Conservation (phyloP, 2,113 vertebrate species). For the Macquaria australasica region DNA sequence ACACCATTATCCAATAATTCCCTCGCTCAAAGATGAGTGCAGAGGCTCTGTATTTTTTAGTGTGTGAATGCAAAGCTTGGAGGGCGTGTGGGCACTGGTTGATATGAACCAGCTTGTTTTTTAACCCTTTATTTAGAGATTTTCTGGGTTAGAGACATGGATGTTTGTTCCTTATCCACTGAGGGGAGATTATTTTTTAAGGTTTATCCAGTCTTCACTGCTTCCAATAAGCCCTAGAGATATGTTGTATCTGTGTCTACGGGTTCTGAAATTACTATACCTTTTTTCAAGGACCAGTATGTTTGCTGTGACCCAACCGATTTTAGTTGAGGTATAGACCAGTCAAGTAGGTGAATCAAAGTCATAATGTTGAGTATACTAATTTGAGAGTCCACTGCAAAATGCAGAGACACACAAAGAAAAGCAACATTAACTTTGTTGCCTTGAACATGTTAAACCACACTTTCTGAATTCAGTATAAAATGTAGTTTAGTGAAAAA, state of each 20-base stretch:
- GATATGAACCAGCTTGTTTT: slow-evolving; percentile 4
- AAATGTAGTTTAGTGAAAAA: neutral
- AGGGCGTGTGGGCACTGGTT: neutral
- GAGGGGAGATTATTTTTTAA: slow-evolving; percentile 37
- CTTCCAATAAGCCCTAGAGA: slow-evolving; percentile 2
- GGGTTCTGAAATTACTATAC: neutral
- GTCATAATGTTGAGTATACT: neutral
- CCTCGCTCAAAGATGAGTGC: slow-evolving; percentile 16
- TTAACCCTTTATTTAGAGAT: slow-evolving; percentile 29
- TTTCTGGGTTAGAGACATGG: neutral
- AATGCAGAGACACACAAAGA: neutral
- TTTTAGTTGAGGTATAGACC: neutral
- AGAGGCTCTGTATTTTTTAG: slow-evolving; percentile 9
- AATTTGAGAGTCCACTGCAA: neutral
- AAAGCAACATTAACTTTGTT: neutral
- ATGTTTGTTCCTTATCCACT: slow-evolving; percentile 12
- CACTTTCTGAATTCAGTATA: neutral
- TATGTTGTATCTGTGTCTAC: slow-evolving; percentile 6
- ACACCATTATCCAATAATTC: slow-evolving; percentile 20
- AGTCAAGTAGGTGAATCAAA: neutral
- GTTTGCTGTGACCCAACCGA: neutral
- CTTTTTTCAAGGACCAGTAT: neutral
- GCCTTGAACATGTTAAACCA: neutral
- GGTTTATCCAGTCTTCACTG: slow-evolving; percentile 8
- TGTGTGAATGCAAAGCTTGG: slow-evolving; percentile 13